Base-by-base conservation (phyloP, 2,888 invertebrate genomes). In the Philopedon plagiatum region DNA sequence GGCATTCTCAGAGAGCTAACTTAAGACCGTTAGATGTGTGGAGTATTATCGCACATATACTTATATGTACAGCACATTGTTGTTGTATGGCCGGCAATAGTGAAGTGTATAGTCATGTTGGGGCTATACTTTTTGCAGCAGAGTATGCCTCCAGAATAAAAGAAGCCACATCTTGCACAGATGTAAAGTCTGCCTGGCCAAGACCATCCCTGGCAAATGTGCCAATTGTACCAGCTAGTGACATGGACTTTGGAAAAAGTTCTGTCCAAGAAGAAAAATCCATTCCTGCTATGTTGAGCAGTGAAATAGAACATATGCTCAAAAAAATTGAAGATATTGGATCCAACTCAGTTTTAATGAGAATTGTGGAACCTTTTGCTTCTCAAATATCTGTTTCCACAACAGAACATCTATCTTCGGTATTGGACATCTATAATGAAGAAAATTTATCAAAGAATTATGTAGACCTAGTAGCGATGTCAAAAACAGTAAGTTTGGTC, bases 21-120 rank as follows among this genome's bases (percentile, higher is more conserved):
- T 56, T 4, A 5, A 73, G 63, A 44, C 62, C 68, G 8, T 61
- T 68, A 8, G 61, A 65, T 1, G 73, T 49, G 29, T 73, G 76
- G 75, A 62, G 51, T 26, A 69, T 73, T 5, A 49, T 73, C 9
- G 34, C 34, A 0, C 66, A 74, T 65, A 71, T 73, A 21, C 54
- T 15, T 21, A 18, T 76, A 15, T 65, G 0, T 8, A 41, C 19
- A 5, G 61, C 11, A 4, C 44, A 73, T 29, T 74, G 72, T 57
- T 74, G 56, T 18, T 71, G 71, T 39, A 71, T 74, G 74, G 69
- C 69, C 32, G 73, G 73, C 8, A 61, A 54, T 13, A 60, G 74
- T 61, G 74, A 74, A 57, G 67, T 66, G 19, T 75, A 75, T 32
- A 75, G 75, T 21, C 76, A 76, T 19, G 13, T 61, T 44, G 61